phyloP scores from a whole-genome alignment of 2,113 vertebrate genomes.

The Alligator sinensis region DNA sequence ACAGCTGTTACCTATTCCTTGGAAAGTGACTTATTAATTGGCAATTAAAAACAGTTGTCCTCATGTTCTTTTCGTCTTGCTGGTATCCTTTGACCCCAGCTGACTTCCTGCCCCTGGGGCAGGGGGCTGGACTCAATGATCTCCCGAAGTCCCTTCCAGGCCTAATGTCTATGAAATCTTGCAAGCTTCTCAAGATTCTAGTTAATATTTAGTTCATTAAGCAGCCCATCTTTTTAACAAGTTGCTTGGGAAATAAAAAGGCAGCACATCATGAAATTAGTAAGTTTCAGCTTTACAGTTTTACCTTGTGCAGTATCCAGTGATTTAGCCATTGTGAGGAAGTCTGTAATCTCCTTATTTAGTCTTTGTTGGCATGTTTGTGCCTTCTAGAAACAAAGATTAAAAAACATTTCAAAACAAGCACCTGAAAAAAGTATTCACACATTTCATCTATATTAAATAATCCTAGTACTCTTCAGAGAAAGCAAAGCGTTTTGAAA shows the following conservation, averaged over 20 bases:
- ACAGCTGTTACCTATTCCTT: neutral
- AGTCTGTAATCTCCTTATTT: slow-evolving; percentile 84
- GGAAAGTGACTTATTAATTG: neutral
- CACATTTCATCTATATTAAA: too few species aligned
- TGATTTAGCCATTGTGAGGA: slow-evolving; percentile 86
- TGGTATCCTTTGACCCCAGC: too few species aligned
- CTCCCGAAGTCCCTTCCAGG: too few species aligned
- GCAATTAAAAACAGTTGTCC: neutral
- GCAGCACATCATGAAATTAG: neutral
- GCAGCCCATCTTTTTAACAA: neutral
- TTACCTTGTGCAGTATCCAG: slow-evolving; percentile 87
- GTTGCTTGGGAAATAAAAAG: neutral
- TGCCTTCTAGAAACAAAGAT: slow-evolving; percentile 83
- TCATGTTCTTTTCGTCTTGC: too few species aligned
- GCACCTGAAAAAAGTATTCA: too few species aligned
- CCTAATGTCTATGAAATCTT: neutral
- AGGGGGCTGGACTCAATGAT: too few species aligned
- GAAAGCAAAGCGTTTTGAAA: too few species aligned
- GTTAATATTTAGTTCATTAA: neutral
- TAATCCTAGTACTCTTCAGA: too few species aligned
- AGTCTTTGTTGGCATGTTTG: slow-evolving; percentile 88
- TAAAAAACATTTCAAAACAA: neutral
- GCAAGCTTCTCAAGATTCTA: neutral
- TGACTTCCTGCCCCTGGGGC: too few species aligned
- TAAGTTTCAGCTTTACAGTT: neutral